Percentiles rank a stretch among this genome's conserved stretches.
phyloP scores from a whole-genome alignment of 92 coral and sea anemone species.

The Montipora capitata region DNA sequence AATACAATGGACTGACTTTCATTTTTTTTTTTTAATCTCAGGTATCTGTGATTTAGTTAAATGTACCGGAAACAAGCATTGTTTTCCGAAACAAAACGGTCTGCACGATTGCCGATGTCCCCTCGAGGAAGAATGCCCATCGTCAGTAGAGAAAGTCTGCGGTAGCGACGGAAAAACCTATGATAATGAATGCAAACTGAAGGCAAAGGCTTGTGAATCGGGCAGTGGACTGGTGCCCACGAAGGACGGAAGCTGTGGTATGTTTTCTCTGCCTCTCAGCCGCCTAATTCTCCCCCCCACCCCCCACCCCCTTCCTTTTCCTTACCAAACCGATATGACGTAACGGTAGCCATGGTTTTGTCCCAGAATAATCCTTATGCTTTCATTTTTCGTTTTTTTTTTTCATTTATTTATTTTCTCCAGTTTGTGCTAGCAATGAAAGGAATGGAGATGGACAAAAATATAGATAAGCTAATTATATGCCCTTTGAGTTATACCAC shows the following conservation, averaged over 20 bases:
- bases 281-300: too few relatives aligned
- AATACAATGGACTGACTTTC: background rate
- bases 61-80: conserved; percentile 73
- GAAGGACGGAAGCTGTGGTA: conserved; percentile 90
- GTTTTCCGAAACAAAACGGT: conserved; percentile 81
- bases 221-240: conserved; percentile 51
- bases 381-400: too few relatives aligned
- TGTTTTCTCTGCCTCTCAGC: conserved; percentile 6
- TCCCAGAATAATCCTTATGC: too few relatives aligned
- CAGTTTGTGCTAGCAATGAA: too few relatives aligned
- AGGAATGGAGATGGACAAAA: too few relatives aligned
- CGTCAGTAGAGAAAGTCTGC: conserved; percentile 79
- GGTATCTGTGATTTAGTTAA: conserved; percentile 84
- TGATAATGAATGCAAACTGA: conserved; percentile 85
- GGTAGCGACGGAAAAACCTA: conserved; percentile 88
- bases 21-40: conserved; percentile 13
- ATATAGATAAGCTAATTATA: too few relatives aligned
- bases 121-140: conserved; percentile 76
- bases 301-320: background rate
- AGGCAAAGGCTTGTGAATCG: conserved; percentile 79
- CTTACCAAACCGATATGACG: too few relatives aligned
- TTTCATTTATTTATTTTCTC: too few relatives aligned
- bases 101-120: conserved; percentile 93
- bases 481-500: too few relatives aligned
- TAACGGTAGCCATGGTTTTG: too few relatives aligned